Evolutionary conservation across 2,113 vertebrate species (phyloP).

Genomic region (Myrmecobius fasciatus): DNA sequence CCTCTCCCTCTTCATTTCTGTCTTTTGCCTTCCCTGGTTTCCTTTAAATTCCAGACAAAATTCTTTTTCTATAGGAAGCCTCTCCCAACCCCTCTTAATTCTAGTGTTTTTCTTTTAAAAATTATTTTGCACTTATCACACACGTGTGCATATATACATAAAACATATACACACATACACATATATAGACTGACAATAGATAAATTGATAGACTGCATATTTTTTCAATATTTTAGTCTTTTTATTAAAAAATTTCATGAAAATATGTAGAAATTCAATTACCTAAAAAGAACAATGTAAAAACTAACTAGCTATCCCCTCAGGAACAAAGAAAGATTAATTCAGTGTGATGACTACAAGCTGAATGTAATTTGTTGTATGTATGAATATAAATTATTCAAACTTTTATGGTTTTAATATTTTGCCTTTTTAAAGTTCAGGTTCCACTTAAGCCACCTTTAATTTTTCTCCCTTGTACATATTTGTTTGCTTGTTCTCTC

Average conservation of each 20-base stretch:
- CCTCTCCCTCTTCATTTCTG: too few relatives aligned
- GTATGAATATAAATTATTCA: not conserved
- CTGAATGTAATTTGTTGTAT: not conserved
- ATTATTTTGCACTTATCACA: too few relatives aligned
- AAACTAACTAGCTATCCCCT: conserved; percentile 45
- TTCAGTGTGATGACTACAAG: conserved; percentile 21
- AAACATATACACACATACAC: too few relatives aligned
- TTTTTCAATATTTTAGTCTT: not conserved
- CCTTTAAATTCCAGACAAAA: too few relatives aligned
- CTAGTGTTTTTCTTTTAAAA: too few relatives aligned
- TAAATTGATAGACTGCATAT: too few relatives aligned
- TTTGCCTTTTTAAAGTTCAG: not conserved
- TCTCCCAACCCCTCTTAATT: too few relatives aligned
- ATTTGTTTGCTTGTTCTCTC: too few relatives aligned
- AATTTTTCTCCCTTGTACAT: not conserved
- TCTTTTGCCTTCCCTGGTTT: too few relatives aligned
- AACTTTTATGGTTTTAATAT: not conserved
- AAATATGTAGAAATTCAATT: conserved; percentile 45
- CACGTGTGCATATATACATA: too few relatives aligned
- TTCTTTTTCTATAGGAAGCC: too few relatives aligned
- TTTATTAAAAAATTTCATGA: conserved; percentile 69
- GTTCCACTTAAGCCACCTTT: not conserved
- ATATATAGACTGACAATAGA: too few relatives aligned
- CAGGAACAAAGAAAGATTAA: conserved; percentile 15
- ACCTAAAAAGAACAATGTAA: conserved; percentile 45